Evolutionary conservation across 2,797 vertebrate species (phyloP).

Genomic region (Sebastolobus alascanus): DNA sequence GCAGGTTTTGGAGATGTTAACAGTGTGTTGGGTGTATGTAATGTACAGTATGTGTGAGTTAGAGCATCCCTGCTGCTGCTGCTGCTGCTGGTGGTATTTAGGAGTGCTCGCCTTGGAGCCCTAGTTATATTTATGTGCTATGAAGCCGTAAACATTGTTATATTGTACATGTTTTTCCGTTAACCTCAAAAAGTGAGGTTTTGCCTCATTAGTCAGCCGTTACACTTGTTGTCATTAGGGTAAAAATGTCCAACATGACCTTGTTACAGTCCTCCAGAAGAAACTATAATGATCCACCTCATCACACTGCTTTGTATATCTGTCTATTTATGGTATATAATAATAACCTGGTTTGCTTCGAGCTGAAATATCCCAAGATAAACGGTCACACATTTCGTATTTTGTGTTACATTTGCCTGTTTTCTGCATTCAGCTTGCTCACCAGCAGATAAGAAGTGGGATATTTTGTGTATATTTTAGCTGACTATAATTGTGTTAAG

Average conservation of each 20-base stretch:
- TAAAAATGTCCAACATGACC: neutral
- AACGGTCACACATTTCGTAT: slow-evolving; percentile 40
- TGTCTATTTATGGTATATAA: slow-evolving; percentile 13
- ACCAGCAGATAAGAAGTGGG: slow-evolving; percentile 50
- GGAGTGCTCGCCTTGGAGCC: slow-evolving; percentile 19
- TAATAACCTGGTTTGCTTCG: slow-evolving; percentile 2
- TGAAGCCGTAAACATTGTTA: slow-evolving; percentile 30
- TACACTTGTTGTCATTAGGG: neutral
- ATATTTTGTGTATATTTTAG: slow-evolving; percentile 49
- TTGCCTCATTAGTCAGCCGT: slow-evolving; percentile 4
- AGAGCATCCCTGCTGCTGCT: slow-evolving; percentile 45
- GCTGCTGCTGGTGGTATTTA: slow-evolving; percentile 40
- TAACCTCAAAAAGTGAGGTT: slow-evolving; percentile 38
- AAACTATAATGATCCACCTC: slow-evolving; percentile 13
- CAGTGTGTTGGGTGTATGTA: slow-evolving; percentile 1
- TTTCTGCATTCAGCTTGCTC: slow-evolving; percentile 59
- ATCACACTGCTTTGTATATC: slow-evolving; percentile 6
- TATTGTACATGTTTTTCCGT: slow-evolving; percentile 7
- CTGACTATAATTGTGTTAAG: slow-evolving; percentile 20
- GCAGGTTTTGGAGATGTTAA: slow-evolving; percentile 26
- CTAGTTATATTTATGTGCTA: slow-evolving; percentile 38
- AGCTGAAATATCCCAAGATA: slow-evolving; percentile 71
- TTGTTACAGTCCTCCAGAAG: slow-evolving; percentile 2
- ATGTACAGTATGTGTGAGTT: slow-evolving; percentile 31
- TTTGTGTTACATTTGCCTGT: slow-evolving; percentile 46